phyloP scores from a whole-genome alignment of 2,797 vertebrate species.

The Chloroceryle amazona region DNA sequence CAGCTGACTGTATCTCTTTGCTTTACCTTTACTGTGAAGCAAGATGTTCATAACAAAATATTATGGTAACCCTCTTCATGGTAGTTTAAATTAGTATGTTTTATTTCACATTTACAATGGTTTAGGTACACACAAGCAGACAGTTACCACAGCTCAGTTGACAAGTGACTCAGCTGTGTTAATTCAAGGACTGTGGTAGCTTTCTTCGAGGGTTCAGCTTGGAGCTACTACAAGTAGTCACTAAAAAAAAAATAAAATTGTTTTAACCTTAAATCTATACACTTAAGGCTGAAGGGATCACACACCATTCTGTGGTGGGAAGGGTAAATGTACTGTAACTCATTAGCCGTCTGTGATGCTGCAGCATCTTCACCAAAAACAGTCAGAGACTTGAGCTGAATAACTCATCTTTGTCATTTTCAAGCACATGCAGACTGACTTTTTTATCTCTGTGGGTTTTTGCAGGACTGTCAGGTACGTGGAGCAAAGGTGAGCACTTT shows the following conservation, averaged over 20 bases:
- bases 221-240: neutral
- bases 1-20: neutral
- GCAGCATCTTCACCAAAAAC: neutral
- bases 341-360: neutral
- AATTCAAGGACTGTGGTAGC: neutral
- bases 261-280: neutral
- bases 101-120: neutral
- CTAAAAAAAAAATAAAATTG: neutral
- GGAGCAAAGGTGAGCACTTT: neutral
- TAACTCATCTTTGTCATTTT: neutral
- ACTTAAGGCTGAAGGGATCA: neutral
- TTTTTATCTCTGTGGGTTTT: neutral
- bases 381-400: neutral
- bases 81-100: neutral
- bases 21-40: neutral
- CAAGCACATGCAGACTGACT: neutral
- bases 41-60: neutral
- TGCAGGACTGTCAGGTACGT: neutral
- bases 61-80: neutral
- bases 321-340: neutral
- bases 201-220: neutral
- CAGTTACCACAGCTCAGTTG: neutral
- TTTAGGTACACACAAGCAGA: neutral
- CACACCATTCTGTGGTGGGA: neutral
- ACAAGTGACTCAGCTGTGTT: neutral